Base-by-base conservation (phyloP, 2,113 vertebrate genomes). In the Hippocampus zosterae region DNA sequence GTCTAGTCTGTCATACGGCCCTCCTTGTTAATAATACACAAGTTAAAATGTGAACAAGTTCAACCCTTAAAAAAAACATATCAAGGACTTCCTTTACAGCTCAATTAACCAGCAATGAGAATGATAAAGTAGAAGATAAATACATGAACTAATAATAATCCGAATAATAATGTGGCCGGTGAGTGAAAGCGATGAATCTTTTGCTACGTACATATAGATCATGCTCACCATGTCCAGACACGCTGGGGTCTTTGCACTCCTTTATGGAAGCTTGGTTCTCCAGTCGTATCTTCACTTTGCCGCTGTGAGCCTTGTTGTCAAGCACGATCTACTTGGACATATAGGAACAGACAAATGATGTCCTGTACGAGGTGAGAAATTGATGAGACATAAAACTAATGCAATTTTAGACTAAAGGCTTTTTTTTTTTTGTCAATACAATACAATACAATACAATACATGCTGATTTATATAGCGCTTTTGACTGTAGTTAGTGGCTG, bases 251-350 rank as follows among this genome's bases (percentile, higher is more conserved):
- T 78, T 89, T 94, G 76, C 96, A 98, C 75, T 97, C 93, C 79
- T 94, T 93, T 76, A 98, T 96, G 44, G 89, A 89, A 0, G 93
- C 93, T 70, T 87, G 80, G 71, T 96, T 98, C 65, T 94, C 87
- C 53, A 98, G 87, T 48, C 67, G 80, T 90, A 98, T 95, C 87
- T 93, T 95, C 72, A 98, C 90, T 56, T 91, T 93, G 21, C 96
- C 96, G 0, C 96, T 98, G 90, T 98, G 94, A 0, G 95, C 95
- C 81, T 94, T 95, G 80, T 98, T 98, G 88, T 98, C 95, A 69
- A 92, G 73, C 62, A 92, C 78, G 27, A 92, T 91, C 92, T 93
- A 76, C 4, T 3, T 27, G 33, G 63, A 27, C 41, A 25, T 2
- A 23, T 37, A 11, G n/a, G n/a, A 42, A 41, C 40, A 65, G 21